phyloP scores from a whole-genome alignment of 2,888 invertebrate genomes.

The Drosophila leonis region DNA sequence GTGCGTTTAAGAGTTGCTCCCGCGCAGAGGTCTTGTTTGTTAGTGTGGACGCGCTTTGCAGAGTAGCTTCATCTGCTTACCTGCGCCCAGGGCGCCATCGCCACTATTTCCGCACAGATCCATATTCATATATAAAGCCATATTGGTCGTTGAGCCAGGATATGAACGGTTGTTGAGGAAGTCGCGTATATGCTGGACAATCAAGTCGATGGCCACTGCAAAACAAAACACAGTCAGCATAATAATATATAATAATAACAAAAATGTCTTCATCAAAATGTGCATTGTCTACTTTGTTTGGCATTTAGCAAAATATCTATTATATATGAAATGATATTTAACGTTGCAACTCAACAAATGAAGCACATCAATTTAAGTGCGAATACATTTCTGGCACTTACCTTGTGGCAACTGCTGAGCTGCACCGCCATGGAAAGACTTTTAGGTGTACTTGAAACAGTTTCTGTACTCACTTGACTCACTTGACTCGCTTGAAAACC shows the following conservation, averaged over 20 bases:
- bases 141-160: constrained; percentile 79
- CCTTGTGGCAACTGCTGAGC: constrained; percentile 28
- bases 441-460: constrained; percentile 15
- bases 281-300: constrained; percentile 1
- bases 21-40: constrained; percentile 46
- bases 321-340: constrained; percentile 40
- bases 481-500: constrained; percentile 14
- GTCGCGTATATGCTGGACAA: constrained; percentile 98
- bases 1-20: constrained; percentile 31
- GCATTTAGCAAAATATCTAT: constrained; percentile 20
- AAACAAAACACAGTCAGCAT: constrained; percentile 26
- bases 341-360: constrained; percentile 50
- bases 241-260: too few relatives aligned
- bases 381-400: constrained; percentile 31
- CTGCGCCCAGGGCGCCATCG: constrained; percentile 43
- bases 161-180: constrained; percentile 89
- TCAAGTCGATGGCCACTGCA: constrained; percentile 98
- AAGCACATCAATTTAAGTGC: constrained; percentile 29
- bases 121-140: constrained; percentile 78
- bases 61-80: constrained; percentile 56
- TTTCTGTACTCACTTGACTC: constrained; percentile 50
- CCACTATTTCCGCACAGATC: constrained; percentile 45
- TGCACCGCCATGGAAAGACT: neutral
- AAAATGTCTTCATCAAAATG: neutral
- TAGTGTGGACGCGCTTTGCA: constrained; percentile 75